Evolutionary conservation across 23 tunicate species (phyloP).

Genomic region (Ciona savignyi): DNA sequence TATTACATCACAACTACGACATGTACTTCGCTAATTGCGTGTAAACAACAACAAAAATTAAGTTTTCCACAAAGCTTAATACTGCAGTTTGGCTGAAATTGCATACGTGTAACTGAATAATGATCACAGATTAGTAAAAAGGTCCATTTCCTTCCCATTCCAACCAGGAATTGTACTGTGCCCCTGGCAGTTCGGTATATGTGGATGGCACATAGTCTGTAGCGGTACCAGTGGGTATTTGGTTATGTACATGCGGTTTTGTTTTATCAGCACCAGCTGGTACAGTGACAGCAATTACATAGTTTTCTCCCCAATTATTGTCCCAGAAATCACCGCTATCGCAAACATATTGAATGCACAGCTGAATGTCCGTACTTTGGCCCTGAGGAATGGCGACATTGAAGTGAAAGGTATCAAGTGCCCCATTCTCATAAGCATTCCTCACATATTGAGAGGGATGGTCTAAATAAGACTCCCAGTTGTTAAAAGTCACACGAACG

Average conservation of each 20-base stretch:
- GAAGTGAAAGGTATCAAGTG: constrained; percentile 75
- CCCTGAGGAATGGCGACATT: constrained; percentile 14
- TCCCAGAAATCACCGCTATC: constrained; percentile 66
- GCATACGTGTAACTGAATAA: background rate
- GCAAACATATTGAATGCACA: constrained; percentile 54
- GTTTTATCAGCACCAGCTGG: constrained; percentile 1
- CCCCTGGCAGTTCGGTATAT: constrained; percentile 44
- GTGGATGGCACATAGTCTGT: constrained; percentile 16
- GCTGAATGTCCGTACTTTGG: constrained; percentile 20
- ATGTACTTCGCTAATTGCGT: too few relatives aligned
- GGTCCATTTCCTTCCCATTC: constrained; percentile 35
- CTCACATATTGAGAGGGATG: constrained; percentile 35
- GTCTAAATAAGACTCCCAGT: constrained; percentile 46
- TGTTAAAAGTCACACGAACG: constrained; percentile 64
- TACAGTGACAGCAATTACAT: constrained; percentile 12
- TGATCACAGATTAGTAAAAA: constrained; percentile 31
- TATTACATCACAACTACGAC: too few relatives aligned
- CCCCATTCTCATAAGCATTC: constrained; percentile 38
- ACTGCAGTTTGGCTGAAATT: background rate
- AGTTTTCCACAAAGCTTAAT: too few relatives aligned
- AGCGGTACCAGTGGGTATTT: constrained; percentile 2
- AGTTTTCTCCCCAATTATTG: constrained; percentile 63
- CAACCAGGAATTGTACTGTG: constrained; percentile 48
- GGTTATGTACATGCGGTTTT: background rate
- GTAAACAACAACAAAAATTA: too few relatives aligned